Base-by-base conservation (phyloP, 2,113 vertebrate species). In the Polyodon spathula region DNA sequence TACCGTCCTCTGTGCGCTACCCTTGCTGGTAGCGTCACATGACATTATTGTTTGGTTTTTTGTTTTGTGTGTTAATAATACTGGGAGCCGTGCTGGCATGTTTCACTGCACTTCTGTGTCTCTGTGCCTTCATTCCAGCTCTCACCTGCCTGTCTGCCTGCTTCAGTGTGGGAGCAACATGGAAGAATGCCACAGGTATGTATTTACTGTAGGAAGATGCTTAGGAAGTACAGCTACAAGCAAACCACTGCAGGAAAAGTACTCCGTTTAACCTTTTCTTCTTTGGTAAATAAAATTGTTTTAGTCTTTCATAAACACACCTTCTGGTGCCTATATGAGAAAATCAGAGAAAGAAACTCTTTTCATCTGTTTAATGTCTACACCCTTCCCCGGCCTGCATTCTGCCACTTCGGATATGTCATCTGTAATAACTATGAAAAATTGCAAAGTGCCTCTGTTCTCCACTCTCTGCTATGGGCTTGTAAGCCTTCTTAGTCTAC, bases 391-490 rank as follows among this genome's bases (percentile, higher is more conserved):
- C 53, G 65, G 70, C 74, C 72, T 79, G 68, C 63, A 64, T 63
- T 69, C 66, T 76, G 61, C 81, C 86, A 88, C 79, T 88, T 91
- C 85, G 81, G 85, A 89, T 86, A 81, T 77, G 81, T 93, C 90
- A 92, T 63, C 70, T 67, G 61, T 75, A 93, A 91, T 94, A 92
- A 93, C 73, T 82, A 90, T 89, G 92, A 97, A 88, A 92, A 92
- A 96, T 90, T 90, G 85, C 75, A 71, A 63, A 63, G 65, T 66
- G 77, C 77, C 70, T 78, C 77, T 58, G 64, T 71, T 66, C 64
- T 76, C 69, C 70, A 11, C 59, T 75, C 72, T 72, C 77, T 68
- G 64, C 58, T 70, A 27, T 70, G 58, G 71, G 67, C 62, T 71
- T 62, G 68, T 58, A 73, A 79, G 63, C 69, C 82, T 38, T 54